A percentile compares a stretch with the other conserved stretches of the same genome.
phyloP scores from a whole-genome alignment of 2,797 vertebrate genomes.

The Gobio occitaniae region DNA sequence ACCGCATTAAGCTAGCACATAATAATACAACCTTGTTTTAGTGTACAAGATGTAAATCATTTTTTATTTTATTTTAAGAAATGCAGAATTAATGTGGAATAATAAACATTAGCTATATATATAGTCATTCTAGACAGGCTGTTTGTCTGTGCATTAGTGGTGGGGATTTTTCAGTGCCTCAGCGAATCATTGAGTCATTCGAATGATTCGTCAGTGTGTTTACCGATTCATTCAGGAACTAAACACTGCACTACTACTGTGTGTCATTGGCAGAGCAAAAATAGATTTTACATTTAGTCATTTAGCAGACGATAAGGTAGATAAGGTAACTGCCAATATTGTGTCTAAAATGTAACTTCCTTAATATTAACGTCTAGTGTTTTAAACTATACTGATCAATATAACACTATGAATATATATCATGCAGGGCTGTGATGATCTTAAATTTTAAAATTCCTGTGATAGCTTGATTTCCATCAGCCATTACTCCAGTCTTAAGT shows the following conservation, averaged over 20 bases:
- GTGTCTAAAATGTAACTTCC: neutral
- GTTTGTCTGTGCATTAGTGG: neutral
- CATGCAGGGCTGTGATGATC: no score
- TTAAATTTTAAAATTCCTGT: neutral
- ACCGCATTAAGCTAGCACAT: neutral
- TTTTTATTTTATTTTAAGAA: no score
- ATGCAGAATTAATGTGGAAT: no score
- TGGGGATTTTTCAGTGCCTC: neutral
- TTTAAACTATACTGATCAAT: neutral
- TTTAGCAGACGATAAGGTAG: neutral
- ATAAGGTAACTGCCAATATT: neutral
- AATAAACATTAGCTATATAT: no score
- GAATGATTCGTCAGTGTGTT: neutral
- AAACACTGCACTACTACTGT: neutral
- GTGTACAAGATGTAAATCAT: no score
- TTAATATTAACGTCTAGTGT: neutral
- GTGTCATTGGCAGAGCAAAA: neutral
- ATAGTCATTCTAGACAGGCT: neutral
- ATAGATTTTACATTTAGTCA: neutral
- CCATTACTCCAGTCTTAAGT: neutral
- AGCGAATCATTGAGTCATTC: neutral
- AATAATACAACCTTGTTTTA: conserved; percentile 1
- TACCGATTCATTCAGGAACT: neutral
- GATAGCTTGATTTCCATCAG: neutral
- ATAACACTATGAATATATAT: no score